These are phyloP conservation scores for Oreotragus oreotragus DNA, from an alignment of 2,113 vertebrate genomes.

Conservation along the genomic window DNA sequence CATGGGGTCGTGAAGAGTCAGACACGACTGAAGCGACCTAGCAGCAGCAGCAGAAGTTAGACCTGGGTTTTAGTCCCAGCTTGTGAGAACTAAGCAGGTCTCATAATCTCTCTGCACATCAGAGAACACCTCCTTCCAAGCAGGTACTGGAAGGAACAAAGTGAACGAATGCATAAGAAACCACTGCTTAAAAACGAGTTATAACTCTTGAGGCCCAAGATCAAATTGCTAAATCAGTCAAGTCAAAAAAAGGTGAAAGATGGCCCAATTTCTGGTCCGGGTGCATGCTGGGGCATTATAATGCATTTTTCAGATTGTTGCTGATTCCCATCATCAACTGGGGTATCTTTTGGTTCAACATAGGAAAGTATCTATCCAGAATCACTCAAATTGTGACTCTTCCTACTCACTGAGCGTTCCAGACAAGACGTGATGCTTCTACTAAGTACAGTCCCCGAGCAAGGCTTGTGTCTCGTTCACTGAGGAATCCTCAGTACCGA, in stretches of 20 bases:
- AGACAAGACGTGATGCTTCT: background rate
- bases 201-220: background rate
- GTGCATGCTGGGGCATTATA: background rate
- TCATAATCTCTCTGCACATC: background rate
- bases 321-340: background rate
- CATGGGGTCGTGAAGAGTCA: too few species aligned
- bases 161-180: background rate
- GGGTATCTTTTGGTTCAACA: background rate
- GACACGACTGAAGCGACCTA: too few species aligned
- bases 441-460: background rate
- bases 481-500: background rate
- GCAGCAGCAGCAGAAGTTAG: background rate
- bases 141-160: background rate
- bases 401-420: background rate
- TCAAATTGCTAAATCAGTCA: background rate
- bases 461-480: background rate
- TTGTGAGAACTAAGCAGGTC: background rate
- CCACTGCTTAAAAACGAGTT: background rate
- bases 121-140: background rate
- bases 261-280: background rate
- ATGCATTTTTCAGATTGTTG: background rate
- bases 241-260: background rate
- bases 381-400: background rate
- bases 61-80: background rate
- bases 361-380: background rate